Evolutionary conservation across 2,797 vertebrate genomes (phyloP).

Genomic region (Myotis vivesi): DNA sequence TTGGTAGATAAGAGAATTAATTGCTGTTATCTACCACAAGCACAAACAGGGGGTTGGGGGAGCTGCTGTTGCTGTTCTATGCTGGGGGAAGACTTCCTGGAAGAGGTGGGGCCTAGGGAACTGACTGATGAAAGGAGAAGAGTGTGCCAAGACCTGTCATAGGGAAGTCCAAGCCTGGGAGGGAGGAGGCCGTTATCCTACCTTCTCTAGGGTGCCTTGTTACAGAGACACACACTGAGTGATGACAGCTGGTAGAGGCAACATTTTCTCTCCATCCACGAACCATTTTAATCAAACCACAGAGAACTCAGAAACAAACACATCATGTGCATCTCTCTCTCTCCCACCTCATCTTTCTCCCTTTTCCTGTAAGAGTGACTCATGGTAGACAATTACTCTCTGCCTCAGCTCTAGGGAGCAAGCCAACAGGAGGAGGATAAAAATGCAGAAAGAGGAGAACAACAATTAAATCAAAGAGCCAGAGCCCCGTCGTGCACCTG

Average conservation of each 20-base stretch:
- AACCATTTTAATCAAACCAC: conserved; percentile 75
- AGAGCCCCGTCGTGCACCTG: conserved; percentile 58
- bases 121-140: background rate
- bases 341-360: conserved; percentile 65
- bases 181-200: background rate
- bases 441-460: background rate
- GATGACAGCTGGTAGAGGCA: background rate
- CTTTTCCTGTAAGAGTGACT: conserved; percentile 78
- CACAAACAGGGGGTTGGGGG: background rate
- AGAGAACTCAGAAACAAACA: conserved; percentile 64
- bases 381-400: conserved; percentile 77
- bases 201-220: background rate
- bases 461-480: conserved; percentile 59
- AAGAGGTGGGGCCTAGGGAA: background rate
- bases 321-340: conserved; percentile 32
- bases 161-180: background rate
- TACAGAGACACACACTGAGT: background rate
- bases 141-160: background rate
- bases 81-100: conserved; percentile 21
- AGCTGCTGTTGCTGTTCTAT: background rate
- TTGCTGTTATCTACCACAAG: background rate
- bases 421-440: conserved; percentile 69
- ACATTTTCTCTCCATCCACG: conserved; percentile 47
- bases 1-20: conserved; percentile 34
- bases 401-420: conserved; percentile 71